A percentile compares a stretch with the other conserved stretches of the same genome.
Conservation (phyloP, 1,140 invertebrate genomes). For the Macrobrachium rosenbergii region DNA sequence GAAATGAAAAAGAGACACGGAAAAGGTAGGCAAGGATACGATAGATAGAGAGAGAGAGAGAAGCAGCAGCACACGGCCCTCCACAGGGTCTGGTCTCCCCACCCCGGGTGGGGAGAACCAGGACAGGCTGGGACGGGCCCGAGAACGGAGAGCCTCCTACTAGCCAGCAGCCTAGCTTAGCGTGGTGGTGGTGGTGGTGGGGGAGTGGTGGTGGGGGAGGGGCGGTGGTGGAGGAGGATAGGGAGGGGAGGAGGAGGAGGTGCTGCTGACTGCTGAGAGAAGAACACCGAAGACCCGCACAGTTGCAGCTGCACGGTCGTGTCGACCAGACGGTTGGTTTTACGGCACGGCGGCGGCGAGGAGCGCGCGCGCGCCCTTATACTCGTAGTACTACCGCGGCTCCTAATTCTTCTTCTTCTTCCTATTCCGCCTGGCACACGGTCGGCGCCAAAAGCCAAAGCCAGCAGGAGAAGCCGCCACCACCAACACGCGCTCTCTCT, state of each 20-base stretch:
- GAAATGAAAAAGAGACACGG: constrained; percentile 7
- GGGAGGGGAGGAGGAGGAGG: background rate
- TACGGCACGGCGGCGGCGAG: background rate
- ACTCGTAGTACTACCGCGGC: too few relatives aligned
- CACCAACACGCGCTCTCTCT: background rate
- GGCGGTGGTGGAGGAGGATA: constrained; percentile 1
- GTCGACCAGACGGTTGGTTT: constrained; percentile 44
- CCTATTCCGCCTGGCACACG: constrained; percentile 18
- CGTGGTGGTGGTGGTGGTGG: background rate
- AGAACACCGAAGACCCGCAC: constrained; percentile 55
- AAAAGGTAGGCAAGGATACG: background rate
- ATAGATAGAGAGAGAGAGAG: background rate
- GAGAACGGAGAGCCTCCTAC: too few relatives aligned
- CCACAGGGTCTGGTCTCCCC: background rate
- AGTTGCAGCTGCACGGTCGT: constrained; percentile 59
- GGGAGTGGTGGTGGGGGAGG: background rate
- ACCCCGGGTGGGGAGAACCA: background rate
- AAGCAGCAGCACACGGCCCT: background rate
- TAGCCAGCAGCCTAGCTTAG: too few relatives aligned
- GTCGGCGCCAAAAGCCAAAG: constrained; percentile 43
- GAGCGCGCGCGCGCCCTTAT: constrained; percentile 29
- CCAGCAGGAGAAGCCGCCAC: constrained; percentile 37
- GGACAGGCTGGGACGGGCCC: background rate
- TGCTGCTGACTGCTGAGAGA: constrained; percentile 1
- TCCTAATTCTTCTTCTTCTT: too few relatives aligned